These are phyloP conservation scores for Catocala nupta DNA, from an alignment of 2,888 invertebrate genomes.

Conservation along the genomic window DNA sequence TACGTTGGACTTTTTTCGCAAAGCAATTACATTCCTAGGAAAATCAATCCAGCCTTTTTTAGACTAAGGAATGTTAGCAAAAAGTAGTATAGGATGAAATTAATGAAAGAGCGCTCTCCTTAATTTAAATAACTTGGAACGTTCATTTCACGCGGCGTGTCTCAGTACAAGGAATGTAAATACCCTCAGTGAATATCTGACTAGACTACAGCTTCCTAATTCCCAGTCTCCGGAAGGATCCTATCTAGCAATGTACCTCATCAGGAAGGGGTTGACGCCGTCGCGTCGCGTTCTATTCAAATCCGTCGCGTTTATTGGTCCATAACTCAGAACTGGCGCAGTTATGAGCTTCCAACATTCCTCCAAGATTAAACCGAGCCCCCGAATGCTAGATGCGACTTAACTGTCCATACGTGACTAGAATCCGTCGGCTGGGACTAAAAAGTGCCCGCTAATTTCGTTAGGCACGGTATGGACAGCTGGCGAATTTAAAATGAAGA, in stretches of 20 bases:
- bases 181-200: conserved; percentile 34
- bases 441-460: conserved; percentile 74
- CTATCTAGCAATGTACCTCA: conserved; percentile 54
- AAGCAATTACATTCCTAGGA: conserved; percentile 34
- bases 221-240: conserved; percentile 48
- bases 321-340: conserved; percentile 76
- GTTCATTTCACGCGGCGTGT: conserved; percentile 20
- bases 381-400: conserved; percentile 57
- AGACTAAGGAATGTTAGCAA: conserved; percentile 10
- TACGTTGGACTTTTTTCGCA: conserved; percentile 25
- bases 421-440: conserved; percentile 59
- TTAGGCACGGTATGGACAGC: conserved; percentile 60
- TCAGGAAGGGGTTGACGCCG: conserved; percentile 64
- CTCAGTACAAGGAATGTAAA: conserved; percentile 32
- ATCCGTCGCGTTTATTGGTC: conserved; percentile 77
- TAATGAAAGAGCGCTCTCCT: background rate
- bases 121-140: conserved; percentile 26
- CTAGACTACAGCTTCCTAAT: conserved; percentile 49
- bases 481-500: conserved; percentile 66
- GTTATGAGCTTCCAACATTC: conserved; percentile 76
- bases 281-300: conserved; percentile 73
- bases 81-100: background rate
- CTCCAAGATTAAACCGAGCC: conserved; percentile 76
- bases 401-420: conserved; percentile 71
- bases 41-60: conserved; percentile 12